Evolutionary conservation across 2,888 invertebrate species (phyloP), one percentile per base, ranked within the genome.

Genomic region (Phytoseiulus persimilis): DNA sequence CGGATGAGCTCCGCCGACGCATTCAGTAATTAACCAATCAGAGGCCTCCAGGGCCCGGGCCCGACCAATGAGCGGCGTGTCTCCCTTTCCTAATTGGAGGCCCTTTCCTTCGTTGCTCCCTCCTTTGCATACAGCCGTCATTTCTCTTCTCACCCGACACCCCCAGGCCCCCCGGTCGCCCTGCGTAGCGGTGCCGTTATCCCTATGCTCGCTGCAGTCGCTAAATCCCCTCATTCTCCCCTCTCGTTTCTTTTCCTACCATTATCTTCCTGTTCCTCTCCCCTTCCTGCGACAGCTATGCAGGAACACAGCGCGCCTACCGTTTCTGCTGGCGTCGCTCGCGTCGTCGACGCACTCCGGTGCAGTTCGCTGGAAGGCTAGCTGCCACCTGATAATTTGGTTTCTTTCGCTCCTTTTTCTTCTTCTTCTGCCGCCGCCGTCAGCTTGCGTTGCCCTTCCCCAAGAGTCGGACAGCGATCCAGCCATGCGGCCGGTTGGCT

Each of bases 71-170:
- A 87, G 87, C 87, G 87, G 45, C 39, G 87, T 45, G 33, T 33
- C 87, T 87, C 87, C 87, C 87, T 87, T 45, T 87, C 87, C 87
- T 87, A 87, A 87, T 87, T 87, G 87, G 87, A 14, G 65, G 65
- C 65, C 65, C 65, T 65, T 65, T 65, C 65, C 65, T 65, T 65
- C 65, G 65, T 65, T 11, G 65, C 65, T 65, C 65, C 65, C 87
- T 45, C 45, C 33, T 87, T 87, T 87, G 87, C 87, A 87, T 87
- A 87, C 87, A 87, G 87, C 87, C 87, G 87, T 87, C 87, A 87
- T 87, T n/a, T 39, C 87, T 65, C 65, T 65, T 65, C 65, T 18
- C 31, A 45, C 87, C 87, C 84, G 2, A 18, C 0, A n/a, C 14
- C 1, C 31, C 84, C 84, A 31, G n/a, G 23, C 32, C 31, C n/a